Evolutionary conservation across 2,113 vertebrate species (phyloP), one percentile per base, ranked within the genome.

Genomic region (Indicator maculatus): DNA sequence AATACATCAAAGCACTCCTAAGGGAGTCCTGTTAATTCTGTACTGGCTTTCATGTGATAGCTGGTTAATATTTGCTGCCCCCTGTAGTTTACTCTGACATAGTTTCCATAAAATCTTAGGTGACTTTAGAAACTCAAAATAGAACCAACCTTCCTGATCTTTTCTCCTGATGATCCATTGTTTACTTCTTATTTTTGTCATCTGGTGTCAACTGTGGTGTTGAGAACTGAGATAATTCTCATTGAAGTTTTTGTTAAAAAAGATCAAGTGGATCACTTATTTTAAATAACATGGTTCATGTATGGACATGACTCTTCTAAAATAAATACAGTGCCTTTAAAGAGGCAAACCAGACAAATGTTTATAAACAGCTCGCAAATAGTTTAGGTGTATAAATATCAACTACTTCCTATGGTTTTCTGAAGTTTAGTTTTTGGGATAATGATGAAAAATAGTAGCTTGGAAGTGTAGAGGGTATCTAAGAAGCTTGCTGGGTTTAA

Each of bases 1-100:
- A 27, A 15, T 10, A 41, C 36, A 72, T 19, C 28, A 81, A 38
- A 86, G 12, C 39, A 56, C 39, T 88, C 13, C 26, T n/a, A 23
- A 72, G 11, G 11, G 44, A 87, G 8, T 39, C 12, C 59, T 55
- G 5, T 92, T 83, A 50, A 61, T 84, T 90, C 72, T 65, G 26
- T 39, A 65, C 92, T 70, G 31, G 12, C 33, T 81, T 72, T 84
- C 27, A 44, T 70, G 31, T 36, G n/a, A 56, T 85, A 92, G 81
- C 81, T 91, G 76, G 89, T 97, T 97, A 96, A 97, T 95, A 96
- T 98, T 96, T 98, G 98, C 98, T 98, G 98, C 98, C 98, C 98
- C 95, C 98, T 98, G 95, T 98, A 97, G 98, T 98, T 97, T 91
- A 82, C 30, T 97, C 53, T 78, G 83, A 47, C 73, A 94, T 73